A percentile compares a stretch with the other conserved stretches of the same genome.
Evolutionary conservation across 2,797 vertebrate species (phyloP).

Genomic region (Ceyx erithaca): DNA sequence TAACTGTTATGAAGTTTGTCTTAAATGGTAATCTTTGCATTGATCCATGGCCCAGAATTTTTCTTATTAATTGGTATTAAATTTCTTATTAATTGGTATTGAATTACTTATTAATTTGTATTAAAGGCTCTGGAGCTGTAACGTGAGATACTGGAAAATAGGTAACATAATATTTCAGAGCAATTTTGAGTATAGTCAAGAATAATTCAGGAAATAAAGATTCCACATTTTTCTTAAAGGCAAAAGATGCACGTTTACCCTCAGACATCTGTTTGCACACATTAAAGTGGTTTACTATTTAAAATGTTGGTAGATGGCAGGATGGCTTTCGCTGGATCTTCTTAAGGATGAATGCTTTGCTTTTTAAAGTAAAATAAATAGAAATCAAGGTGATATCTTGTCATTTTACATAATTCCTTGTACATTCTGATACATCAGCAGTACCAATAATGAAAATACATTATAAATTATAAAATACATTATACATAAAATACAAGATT

Average conservation of each 20-base stretch:
- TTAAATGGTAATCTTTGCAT: neutral
- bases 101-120: neutral
- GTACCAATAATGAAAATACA: neutral
- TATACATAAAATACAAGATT: neutral
- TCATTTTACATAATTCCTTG: neutral
- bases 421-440: neutral
- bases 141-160: neutral
- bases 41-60: neutral
- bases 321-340: neutral
- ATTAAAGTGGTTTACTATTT: neutral
- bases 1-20: neutral
- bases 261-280: neutral
- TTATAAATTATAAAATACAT: neutral
- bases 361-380: neutral
- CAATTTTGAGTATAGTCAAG: neutral
- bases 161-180: neutral
- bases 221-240: accelerated
- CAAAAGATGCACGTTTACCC: neutral
- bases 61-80: neutral
- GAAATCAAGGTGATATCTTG: neutral
- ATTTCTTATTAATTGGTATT: neutral
- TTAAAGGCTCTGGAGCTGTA: neutral
- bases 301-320: neutral
- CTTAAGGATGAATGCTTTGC: neutral
- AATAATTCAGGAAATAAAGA: neutral